Evolutionary conservation across 2,797 vertebrate genomes (phyloP).

Genomic region (Tokudaia tokunoshimensis): DNA sequence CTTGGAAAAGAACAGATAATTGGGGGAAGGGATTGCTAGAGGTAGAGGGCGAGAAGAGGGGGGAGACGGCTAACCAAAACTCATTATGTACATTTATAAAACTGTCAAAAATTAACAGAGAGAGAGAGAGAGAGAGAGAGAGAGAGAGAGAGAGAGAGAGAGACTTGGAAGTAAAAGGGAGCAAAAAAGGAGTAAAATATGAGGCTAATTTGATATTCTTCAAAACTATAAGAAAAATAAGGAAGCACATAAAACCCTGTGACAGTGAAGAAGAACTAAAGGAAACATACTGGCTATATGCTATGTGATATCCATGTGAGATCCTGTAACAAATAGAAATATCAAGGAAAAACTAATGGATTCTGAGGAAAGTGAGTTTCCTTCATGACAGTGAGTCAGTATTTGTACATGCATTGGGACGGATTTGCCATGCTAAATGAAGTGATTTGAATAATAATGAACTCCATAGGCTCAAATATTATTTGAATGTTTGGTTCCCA

Average conservation of each 20-base stretch:
- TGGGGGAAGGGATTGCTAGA: no score
- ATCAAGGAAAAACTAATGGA: not conserved
- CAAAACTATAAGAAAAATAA: slow-evolving; percentile 13
- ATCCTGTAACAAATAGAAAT: not conserved
- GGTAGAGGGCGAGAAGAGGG: not conserved
- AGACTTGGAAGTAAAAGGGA: not conserved
- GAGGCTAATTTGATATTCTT: not conserved
- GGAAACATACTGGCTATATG: not conserved
- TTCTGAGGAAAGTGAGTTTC: not conserved
- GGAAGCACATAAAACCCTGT: not conserved
- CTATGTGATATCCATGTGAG: not conserved
- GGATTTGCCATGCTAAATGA: not conserved
- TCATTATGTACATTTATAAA: not conserved
- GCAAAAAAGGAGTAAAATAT: slow-evolving; percentile 24
- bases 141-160: no score
- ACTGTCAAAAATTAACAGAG: not conserved
- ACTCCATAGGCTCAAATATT: not conserved
- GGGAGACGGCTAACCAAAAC: not conserved
- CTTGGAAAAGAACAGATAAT: not conserved
- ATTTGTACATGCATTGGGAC: not conserved
- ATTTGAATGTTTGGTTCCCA: not conserved
- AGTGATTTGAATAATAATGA: not conserved
- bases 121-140: not conserved
- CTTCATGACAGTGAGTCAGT: not conserved
- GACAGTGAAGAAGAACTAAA: not conserved